Base-by-base conservation (phyloP, 1,140 invertebrate species). In the Drosophila novamexicana region DNA sequence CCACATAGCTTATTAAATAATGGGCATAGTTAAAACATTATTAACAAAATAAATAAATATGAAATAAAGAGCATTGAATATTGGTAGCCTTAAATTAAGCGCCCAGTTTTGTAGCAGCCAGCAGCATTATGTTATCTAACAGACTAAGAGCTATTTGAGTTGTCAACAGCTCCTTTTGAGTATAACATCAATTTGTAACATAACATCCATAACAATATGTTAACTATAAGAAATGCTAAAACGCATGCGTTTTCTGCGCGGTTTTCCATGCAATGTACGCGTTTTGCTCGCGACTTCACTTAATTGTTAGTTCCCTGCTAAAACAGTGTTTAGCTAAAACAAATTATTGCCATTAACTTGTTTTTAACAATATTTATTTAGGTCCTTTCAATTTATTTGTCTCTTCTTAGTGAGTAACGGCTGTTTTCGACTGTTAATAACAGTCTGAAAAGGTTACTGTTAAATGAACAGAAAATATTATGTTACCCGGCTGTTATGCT, bases 141-240 rank as follows among this genome's bases (percentile, higher is more conserved):
- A 53, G 22, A 0, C 12, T 18, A 36, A 49, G 14, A 37, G 39
- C 4, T 7, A 3, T 12, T 12, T n/a, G 42, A 39, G n/a, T 37
- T 9, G 2, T 34, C 37, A 69, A 44, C 57, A 69, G 66, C 12
- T 69, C 57, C 8, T 37, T 37, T 62, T 29, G 66, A 69, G 57
- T 37, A 52, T n/a, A 14, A 50, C 44, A 67, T 6, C 2, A 7
- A 1, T 10, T 1, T n/a, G 39, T 14, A 22, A 49, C 12, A 29
- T 42, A 29, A 14, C 12, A 14, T 8, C 7, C 37, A 10, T 10
- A n/a, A 12, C n/a, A 40, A 40, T 40, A 1, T 40, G 22, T 29
- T 29, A 29, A 29, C 22, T 5, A 5, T 29, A 29, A 5, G 3
- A 4, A 29, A 40, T n/a, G 39, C n/a, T n/a, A n/a, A n/a, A 40